Evolutionary conservation across 2,797 vertebrate genomes (phyloP).

Genomic region (Garrulus glandarius): DNA sequence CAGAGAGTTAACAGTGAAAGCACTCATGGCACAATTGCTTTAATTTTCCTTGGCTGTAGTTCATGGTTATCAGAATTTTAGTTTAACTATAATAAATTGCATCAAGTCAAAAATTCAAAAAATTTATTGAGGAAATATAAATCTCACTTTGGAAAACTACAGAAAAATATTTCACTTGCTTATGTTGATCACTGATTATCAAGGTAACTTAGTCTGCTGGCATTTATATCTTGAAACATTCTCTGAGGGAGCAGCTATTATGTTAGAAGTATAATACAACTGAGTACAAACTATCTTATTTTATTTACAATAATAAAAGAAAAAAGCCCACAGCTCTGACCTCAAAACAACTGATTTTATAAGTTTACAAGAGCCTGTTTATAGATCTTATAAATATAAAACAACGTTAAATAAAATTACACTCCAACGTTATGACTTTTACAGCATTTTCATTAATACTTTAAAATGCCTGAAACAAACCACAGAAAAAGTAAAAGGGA

Average conservation of each 20-base stretch:
- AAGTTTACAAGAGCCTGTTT: constrained; percentile 22
- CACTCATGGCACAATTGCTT: neutral
- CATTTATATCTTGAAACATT: neutral
- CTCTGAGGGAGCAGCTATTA: neutral
- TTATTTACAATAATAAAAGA: neutral
- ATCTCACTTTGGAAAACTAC: neutral
- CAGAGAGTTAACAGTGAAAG: neutral
- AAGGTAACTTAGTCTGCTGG: neutral
- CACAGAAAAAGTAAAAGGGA: neutral
- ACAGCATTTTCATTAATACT: constrained; percentile 33
- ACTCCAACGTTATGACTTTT: constrained; percentile 8
- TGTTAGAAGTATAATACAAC: neutral
- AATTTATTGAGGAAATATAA: neutral
- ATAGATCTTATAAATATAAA: neutral
- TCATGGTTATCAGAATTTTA: neutral
- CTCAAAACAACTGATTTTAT: neutral
- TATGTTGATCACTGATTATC: neutral
- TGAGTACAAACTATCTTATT: neutral
- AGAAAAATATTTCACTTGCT: neutral
- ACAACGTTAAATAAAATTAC: constrained; percentile 27
- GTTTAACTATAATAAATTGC: neutral
- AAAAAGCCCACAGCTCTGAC: neutral
- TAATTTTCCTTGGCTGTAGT: neutral
- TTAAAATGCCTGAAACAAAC: constrained; percentile 27
- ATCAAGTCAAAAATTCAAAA: neutral